Evolutionary conservation across 2,797 vertebrate genomes (phyloP), one percentile per base, ranked within the genome.

Genomic region (Clarias fuscus): DNA sequence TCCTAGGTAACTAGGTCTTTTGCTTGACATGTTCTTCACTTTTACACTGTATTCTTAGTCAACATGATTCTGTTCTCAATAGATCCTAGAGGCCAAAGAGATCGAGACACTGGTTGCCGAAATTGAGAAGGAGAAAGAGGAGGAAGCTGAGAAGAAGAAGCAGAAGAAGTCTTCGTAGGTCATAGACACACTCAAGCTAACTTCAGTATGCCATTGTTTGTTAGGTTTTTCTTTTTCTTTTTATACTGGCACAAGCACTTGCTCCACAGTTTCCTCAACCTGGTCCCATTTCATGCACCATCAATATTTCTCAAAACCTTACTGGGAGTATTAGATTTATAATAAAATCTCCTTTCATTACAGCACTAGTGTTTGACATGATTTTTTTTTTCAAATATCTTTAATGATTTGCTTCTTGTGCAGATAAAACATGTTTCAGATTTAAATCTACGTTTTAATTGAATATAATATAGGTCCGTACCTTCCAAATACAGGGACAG

Each of bases 121-220:
- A 93, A 96, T 93, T 90, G 96, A 96, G 90, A 97, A 96, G 79
- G 95, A 96, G 86, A 96, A 97, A 86, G 96, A 97, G 87, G 91
- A 97, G 89, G 96, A 97, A 86, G 96, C 93, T 79, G 95, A 96
- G 91, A 97, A 96, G 94, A 97, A 96, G 92, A 97, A 97, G 83
- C 94, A 95, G 91, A 96, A 96, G 91, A 96, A 96, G 89, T 92
- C 94, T 64, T 94, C 92, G 40, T 93, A 93, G 93, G 91, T 83
- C 84, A 64, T 20, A 70, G 15, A 58, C 84, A 64, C 8, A n/a
- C 14, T 24, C 5, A 71, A 53, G 56, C 37, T 48, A 62, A 18
- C 59, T 53, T 82, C 75, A 8, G 61, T 87, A 78, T 18, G 43
- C 77, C 4, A 13, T 85, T 88, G 48, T 61, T 85, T 88, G 48